Percentiles rank a stretch among this genome's conserved stretches.
phyloP scores from a whole-genome alignment of 2,888 invertebrate species.

The Xiphydria camelus region DNA sequence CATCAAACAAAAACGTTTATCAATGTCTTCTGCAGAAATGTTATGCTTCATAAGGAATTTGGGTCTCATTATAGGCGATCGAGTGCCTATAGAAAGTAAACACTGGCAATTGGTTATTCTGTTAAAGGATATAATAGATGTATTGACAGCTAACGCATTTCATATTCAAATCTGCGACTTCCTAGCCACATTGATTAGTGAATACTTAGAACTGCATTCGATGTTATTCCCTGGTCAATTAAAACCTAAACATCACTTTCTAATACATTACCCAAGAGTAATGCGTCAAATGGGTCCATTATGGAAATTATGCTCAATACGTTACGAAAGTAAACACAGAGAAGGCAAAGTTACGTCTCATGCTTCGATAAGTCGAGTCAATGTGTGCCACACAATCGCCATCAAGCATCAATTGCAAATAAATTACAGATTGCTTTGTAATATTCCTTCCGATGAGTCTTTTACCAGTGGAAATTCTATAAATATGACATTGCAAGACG shows the following conservation, averaged over 20 bases:
- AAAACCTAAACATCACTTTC: conserved; percentile 26
- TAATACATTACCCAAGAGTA: too few relatives aligned
- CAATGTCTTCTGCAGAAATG: conserved; percentile 26
- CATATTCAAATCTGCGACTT: conserved; percentile 13
- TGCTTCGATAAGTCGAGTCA: conserved; percentile 12
- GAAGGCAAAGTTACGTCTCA: conserved; percentile 18
- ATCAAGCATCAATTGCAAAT: conserved; percentile 17
- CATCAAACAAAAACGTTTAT: conserved; percentile 9
- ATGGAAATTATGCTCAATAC: conserved; percentile 14
- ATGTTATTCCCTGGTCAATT: conserved; percentile 14
- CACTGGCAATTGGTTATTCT: conserved; percentile 22
- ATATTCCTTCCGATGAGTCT: too few relatives aligned
- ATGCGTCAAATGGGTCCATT: conserved; percentile 20
- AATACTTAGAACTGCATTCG: conserved; percentile 17
- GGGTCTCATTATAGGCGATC: conserved; percentile 20
- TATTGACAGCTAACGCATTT: conserved; percentile 16
- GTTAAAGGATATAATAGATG: conserved; percentile 22
- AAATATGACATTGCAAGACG: too few relatives aligned
- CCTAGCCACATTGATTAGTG: conserved; percentile 13
- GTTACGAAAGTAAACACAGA: conserved; percentile 24
- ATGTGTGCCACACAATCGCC: conserved; percentile 23
- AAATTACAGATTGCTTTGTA: conserved; percentile 15
- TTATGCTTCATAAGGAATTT: conserved; percentile 18
- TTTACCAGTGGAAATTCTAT: not conserved
- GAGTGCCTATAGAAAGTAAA: conserved; percentile 14